phyloP scores from a whole-genome alignment of 2,113 vertebrate genomes.

The Neoarius graeffei region DNA sequence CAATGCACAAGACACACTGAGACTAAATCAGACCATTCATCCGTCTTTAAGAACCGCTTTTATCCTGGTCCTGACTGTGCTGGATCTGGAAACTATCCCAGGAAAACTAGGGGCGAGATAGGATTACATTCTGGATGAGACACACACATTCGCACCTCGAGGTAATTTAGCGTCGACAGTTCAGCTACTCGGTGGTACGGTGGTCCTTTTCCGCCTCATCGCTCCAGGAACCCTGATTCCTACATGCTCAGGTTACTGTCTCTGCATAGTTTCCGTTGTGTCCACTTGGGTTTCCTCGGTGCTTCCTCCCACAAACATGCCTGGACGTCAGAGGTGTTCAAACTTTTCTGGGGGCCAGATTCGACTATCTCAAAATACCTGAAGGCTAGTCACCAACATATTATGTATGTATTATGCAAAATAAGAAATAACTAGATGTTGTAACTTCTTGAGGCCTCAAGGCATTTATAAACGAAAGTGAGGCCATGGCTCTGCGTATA shows the following conservation, averaged over 20 bases:
- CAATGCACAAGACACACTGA: background rate
- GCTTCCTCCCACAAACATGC: background rate
- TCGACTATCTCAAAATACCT: background rate
- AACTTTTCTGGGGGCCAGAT: background rate
- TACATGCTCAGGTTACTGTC: background rate
- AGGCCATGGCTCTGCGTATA: too few species aligned
- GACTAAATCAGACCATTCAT: background rate
- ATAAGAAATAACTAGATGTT: too few species aligned
- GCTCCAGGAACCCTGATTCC: background rate
- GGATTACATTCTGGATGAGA: background rate
- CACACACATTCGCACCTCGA: background rate
- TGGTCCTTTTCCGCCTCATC: background rate
- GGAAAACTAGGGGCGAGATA: background rate
- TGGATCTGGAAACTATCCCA: background rate
- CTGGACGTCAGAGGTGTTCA: background rate
- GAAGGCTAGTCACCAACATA: too few species aligned
- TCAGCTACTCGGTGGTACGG: background rate
- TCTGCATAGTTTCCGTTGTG: background rate
- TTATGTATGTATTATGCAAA: too few species aligned
- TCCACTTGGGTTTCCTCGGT: background rate
- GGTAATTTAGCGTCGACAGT: background rate
- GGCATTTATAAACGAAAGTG: too few species aligned
- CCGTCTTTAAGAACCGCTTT: background rate
- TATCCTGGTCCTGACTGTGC: background rate
- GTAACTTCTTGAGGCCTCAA: too few species aligned